A percentile compares a stretch with the other conserved stretches of the same genome.
Evolutionary conservation across 2,797 vertebrate species (phyloP).

Genomic region (Hephaestus fuliginosus): DNA sequence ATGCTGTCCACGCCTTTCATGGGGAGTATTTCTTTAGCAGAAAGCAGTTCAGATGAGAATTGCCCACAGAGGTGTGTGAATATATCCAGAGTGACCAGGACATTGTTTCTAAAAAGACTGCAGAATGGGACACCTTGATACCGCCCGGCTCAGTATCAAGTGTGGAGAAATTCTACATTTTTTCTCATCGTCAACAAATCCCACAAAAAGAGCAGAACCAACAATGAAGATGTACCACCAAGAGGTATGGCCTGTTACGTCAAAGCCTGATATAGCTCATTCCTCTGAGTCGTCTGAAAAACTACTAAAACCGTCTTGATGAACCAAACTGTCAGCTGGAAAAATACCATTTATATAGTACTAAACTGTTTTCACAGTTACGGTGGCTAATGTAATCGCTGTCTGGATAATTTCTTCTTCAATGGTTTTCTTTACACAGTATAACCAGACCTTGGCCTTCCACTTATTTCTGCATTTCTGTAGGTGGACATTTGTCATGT

Average conservation of each 20-base stretch:
- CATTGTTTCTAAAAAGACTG: slow-evolving; percentile 14
- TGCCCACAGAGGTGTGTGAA: neutral
- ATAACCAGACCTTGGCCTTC: slow-evolving; percentile 36
- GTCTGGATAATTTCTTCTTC: neutral
- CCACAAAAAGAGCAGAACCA: slow-evolving; percentile 11
- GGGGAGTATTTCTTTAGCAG: neutral
- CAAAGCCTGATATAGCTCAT: neutral
- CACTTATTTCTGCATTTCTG: slow-evolving; percentile 49
- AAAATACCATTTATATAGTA: neutral
- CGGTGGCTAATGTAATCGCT: no score
- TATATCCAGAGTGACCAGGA: slow-evolving; percentile 1
- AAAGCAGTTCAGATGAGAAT: slow-evolving; percentile 28
- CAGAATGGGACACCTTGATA: slow-evolving; percentile 34
- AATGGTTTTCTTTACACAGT: slow-evolving; percentile 28
- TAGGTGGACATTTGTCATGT: slow-evolving; percentile 51
- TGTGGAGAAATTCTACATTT: no score
- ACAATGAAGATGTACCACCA: slow-evolving; percentile 3
- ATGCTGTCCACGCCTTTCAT: neutral
- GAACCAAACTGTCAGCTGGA: neutral
- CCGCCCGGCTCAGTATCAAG: neutral
- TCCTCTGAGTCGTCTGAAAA: neutral
- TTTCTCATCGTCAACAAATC: no score
- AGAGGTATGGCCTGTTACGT: neutral
- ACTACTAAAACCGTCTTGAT: neutral
- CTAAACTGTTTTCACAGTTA: no score